Base-by-base conservation (phyloP, 1,140 invertebrate species). In the Sogatella furcifera region DNA sequence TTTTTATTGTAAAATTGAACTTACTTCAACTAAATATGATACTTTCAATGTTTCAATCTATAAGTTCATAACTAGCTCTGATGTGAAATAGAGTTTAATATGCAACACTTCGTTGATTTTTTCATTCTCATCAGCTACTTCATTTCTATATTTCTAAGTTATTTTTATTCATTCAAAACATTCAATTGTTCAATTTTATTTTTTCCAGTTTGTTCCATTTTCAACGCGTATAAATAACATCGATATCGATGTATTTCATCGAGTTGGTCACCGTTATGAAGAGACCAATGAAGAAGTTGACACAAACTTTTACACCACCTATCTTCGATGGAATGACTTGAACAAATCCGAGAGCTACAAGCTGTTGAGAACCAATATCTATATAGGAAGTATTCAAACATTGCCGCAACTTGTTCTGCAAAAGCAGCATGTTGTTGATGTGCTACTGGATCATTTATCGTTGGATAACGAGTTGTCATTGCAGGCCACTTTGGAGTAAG, bases 271-370 rank as follows among this genome's bases (percentile, higher is more conserved):
- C 76, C 78, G 79, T 68, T 81, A 88, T 72, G 78, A 85, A 67
- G 76, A 80, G 41, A 74, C 80, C 28, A 77, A 80, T 41, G 83
- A 87, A 64, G 83, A 87, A 61, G 71, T 73, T 41, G 81, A 85
- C 65, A 90, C 89, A 3, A 84, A 84, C 71, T 94, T 95, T 72
- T 77, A 83, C 68, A 80, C 90, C 70, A 80, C 89, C 0, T 69
- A 95, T n/a, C 77, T 85, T 64, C 94, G 94, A 80, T 95, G 92
- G 92, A 82, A 81, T 67, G 83, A 84, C 41, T 76, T 94, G 19
- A 93, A 95, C 74, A 80, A 89, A 57, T 89, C 90, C 1, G 81
- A 90, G 66, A 84, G 86, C 68, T 97, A 86, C 75, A 79, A 80
- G 52, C 75, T 79, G 19, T 90, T 95, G 63, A 81, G 81, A 66